phyloP scores from a whole-genome alignment of 2,113 vertebrate genomes.

The Oreochromis tanganicae region DNA sequence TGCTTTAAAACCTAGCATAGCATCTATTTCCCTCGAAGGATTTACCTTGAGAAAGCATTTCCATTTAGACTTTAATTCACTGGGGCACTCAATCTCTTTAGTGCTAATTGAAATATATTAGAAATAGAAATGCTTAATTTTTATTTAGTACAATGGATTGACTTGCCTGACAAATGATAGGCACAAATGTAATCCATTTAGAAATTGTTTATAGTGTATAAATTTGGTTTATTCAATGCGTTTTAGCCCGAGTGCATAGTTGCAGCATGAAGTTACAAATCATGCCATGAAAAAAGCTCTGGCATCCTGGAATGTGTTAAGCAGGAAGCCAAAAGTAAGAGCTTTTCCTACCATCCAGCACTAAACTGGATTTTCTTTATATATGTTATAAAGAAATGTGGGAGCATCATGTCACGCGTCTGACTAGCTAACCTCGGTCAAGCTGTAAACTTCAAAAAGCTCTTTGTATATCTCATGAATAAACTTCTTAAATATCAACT shows the following conservation, averaged over 20 bases:
- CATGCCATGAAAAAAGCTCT: background rate
- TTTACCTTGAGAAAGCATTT: slow-evolving; percentile 56
- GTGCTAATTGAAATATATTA: slow-evolving; percentile 57
- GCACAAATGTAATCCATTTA: slow-evolving; percentile 25
- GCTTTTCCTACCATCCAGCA: background rate
- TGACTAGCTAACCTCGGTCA: background rate
- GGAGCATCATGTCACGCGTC: background rate
- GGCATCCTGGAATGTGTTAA: background rate
- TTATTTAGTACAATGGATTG: slow-evolving; percentile 17
- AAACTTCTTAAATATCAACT: background rate
- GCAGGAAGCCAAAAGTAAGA: background rate
- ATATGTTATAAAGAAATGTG: background rate
- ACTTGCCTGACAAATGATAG: slow-evolving; percentile 22
- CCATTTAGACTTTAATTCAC: slow-evolving; percentile 51
- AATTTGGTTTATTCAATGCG: slow-evolving; percentile 2
- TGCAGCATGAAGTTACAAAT: background rate
- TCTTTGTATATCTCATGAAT: background rate
- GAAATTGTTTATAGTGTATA: slow-evolving; percentile 18
- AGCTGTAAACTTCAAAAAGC: background rate
- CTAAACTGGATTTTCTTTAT: background rate
- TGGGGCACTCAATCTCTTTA: slow-evolving; percentile 53
- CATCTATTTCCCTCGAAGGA: slow-evolving; percentile 37
- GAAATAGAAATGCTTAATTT: slow-evolving; percentile 52
- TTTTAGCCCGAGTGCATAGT: background rate
- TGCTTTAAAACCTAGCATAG: slow-evolving; percentile 45